Conservation (phyloP, 2,888 invertebrate species). For the Eustalomyia histrio region DNA sequence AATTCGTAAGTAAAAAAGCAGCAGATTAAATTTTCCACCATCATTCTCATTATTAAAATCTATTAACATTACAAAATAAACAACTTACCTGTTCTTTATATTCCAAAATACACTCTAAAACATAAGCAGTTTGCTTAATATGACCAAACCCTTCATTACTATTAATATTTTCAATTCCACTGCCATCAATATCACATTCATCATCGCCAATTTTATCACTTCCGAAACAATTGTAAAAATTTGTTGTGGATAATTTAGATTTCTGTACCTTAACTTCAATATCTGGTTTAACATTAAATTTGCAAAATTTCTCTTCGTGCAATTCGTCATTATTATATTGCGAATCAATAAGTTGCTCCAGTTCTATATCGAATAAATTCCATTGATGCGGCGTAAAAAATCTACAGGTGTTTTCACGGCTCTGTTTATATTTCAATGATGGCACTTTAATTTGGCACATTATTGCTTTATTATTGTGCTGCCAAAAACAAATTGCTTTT, state of each 20-base stretch:
- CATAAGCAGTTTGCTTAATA: background rate
- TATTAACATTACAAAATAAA: background rate
- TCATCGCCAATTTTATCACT: background rate
- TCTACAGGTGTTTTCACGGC: constrained; percentile 36
- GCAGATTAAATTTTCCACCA: too few species aligned
- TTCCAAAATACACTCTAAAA: constrained; percentile 43
- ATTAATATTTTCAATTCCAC: background rate
- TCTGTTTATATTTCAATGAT: background rate
- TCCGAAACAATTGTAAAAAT: constrained; percentile 25
- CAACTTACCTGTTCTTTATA: constrained; percentile 31
- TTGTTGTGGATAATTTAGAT: constrained; percentile 31
- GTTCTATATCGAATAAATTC: constrained; percentile 38
- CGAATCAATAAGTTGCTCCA: constrained; percentile 33
- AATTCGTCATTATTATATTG: background rate
- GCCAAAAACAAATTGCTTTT: constrained; percentile 17
- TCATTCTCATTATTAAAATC: too few species aligned
- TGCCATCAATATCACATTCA: background rate
- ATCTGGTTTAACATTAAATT: constrained; percentile 35
- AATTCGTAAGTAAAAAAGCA: too few species aligned
- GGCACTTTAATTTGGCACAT: constrained; percentile 50
- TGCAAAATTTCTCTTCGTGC: background rate
- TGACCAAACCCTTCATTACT: background rate
- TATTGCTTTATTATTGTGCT: constrained; percentile 40
- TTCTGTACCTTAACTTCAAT: constrained; percentile 47
- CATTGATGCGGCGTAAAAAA: constrained; percentile 46